phyloP scores from a whole-genome alignment of 2,797 vertebrate genomes.

The Sebastiscus albofasciatus region DNA sequence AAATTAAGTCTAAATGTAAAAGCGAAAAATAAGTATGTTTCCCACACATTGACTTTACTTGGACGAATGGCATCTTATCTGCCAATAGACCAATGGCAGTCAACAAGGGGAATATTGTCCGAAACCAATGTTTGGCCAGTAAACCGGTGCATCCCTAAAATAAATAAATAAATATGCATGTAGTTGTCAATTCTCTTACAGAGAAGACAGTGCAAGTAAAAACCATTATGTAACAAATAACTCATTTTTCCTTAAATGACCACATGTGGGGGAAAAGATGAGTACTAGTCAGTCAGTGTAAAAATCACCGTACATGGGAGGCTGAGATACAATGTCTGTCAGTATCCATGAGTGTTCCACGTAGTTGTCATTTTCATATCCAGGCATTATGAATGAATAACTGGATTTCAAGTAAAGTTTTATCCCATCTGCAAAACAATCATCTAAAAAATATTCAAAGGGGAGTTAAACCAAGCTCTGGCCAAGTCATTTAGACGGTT shows the following conservation, averaged over 20 bases:
- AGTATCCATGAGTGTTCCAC: conserved; percentile 8
- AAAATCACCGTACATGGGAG: not conserved
- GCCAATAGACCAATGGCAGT: no score
- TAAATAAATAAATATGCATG: not conserved
- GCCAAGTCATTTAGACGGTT: conserved; percentile 30
- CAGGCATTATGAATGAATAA: conserved; percentile 15
- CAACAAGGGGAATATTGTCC: no score
- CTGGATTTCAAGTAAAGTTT: conserved; percentile 10
- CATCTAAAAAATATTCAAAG: conserved; percentile 27
- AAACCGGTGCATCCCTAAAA: no score
- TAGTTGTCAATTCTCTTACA: not conserved
- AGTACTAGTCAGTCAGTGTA: not conserved
- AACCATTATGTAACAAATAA: no score
- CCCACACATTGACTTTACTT: no score
- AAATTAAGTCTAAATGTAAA: no score
- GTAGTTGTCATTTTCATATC: conserved; percentile 13
- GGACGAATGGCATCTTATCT: no score
- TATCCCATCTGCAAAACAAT: conserved; percentile 7
- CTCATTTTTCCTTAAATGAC: not conserved
- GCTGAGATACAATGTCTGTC: not conserved
- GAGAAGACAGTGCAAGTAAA: not conserved
- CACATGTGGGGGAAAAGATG: not conserved
- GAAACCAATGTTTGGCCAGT: no score
- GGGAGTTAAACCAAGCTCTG: conserved; percentile 26
- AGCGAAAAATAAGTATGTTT: no score